Evolutionary conservation across 2,888 invertebrate species (phyloP).

Genomic region (Pocota personata): DNA sequence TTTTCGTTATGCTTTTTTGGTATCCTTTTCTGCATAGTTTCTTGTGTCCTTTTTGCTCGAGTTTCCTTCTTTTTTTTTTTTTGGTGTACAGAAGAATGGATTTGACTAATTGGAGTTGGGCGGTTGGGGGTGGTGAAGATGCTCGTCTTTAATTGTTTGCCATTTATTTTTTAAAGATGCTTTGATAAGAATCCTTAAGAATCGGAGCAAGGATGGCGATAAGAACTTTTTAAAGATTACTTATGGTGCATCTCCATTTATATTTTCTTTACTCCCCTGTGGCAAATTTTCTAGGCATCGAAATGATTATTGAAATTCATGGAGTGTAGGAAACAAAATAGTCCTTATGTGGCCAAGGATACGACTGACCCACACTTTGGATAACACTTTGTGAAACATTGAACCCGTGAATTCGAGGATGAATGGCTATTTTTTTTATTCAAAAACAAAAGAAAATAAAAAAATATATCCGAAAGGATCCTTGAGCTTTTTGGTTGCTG

Average conservation of each 20-base stretch:
- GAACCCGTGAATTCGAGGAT: conserved; percentile 13
- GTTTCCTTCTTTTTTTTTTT: no score
- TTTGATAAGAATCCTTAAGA: conserved; percentile 43
- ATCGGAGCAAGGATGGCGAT: conserved; percentile 45
- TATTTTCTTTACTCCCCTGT: neutral
- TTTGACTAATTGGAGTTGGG: conserved; percentile 59
- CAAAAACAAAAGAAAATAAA: neutral
- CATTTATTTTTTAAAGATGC: neutral
- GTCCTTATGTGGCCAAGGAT: conserved; percentile 4
- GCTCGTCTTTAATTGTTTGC: conserved; percentile 14
- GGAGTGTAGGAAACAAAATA: neutral
- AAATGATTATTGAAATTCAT: neutral
- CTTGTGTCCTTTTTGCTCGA: neutral
- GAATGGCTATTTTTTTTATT: conserved; percentile 10
- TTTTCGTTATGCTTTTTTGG: neutral
- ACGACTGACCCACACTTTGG: conserved; percentile 47
- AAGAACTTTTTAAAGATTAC: conserved; percentile 29
- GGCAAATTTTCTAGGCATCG: conserved; percentile 24
- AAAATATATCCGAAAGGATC: neutral
- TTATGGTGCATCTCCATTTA: neutral
- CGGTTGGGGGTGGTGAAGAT: conserved; percentile 12
- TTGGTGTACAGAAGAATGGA: conserved; percentile 21
- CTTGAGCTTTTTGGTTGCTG: conserved; percentile 9
- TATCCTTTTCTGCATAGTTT: neutral
- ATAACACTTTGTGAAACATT: conserved; percentile 37